These are phyloP conservation scores for Galerucella pusilla DNA, from an alignment of 2,888 invertebrate genomes.

Conservation along the genomic window DNA sequence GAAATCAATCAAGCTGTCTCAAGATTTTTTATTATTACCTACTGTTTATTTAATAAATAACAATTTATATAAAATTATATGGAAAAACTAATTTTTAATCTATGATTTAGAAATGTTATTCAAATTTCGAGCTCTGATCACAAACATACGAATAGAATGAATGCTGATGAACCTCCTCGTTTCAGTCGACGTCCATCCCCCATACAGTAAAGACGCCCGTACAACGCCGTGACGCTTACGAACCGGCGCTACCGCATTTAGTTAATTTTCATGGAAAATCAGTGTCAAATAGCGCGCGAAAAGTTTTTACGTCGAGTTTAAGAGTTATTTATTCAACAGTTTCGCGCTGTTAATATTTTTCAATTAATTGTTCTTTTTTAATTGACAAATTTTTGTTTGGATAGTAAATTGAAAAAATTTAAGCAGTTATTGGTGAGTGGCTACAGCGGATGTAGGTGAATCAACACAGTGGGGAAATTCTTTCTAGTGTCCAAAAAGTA, in stretches of 20 bases:
- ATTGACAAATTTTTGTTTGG: neutral
- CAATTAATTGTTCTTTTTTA: neutral
- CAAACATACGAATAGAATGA: neutral
- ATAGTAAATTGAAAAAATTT: neutral
- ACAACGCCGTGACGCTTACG: conserved; percentile 21
- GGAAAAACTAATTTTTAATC: neutral
- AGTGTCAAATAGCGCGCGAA: neutral
- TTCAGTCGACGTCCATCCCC: conserved; percentile 29
- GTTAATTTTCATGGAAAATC: neutral
- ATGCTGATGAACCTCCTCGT: conserved; percentile 5
- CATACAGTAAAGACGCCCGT: conserved; percentile 19
- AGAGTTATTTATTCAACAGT: neutral
- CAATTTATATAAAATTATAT: no score
- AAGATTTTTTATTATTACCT: no score
- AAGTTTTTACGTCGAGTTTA: neutral
- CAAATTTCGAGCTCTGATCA: neutral
- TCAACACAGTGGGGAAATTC: neutral
- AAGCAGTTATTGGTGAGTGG: neutral
- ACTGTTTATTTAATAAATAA: no score
- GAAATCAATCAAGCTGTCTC: no score
- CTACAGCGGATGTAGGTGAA: neutral
- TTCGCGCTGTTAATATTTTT: neutral
- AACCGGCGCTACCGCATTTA: neutral
- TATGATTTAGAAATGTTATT: neutral
- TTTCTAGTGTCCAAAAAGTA: neutral